Percentiles rank a stretch among this genome's conserved stretches.
Evolutionary conservation across 2,113 vertebrate genomes (phyloP).

Genomic region (Aspidoscelis tigris): DNA sequence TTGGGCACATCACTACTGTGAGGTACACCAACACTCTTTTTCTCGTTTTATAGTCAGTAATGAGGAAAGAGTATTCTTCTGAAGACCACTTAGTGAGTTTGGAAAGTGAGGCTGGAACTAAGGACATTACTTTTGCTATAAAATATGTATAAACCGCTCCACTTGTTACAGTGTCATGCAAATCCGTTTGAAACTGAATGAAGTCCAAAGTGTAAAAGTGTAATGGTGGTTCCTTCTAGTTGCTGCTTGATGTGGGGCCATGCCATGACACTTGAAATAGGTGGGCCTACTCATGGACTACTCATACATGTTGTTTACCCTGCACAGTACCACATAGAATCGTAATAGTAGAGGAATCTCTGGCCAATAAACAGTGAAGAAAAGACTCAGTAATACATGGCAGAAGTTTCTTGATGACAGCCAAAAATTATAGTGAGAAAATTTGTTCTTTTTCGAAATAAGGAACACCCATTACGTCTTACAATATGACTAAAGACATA

Average conservation of each 20-base stretch:
- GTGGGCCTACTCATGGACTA: background rate
- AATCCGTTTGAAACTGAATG: background rate
- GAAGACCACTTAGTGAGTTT: background rate
- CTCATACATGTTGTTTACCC: background rate
- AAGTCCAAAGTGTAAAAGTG: background rate
- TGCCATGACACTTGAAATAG: background rate
- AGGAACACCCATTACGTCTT: constrained; percentile 8
- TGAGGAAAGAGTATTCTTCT: too few species aligned
- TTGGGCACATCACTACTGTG: too few species aligned
- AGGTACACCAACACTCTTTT: background rate
- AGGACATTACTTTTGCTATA: background rate
- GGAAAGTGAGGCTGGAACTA: background rate
- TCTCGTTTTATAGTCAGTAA: background rate
- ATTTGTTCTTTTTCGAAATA: constrained; percentile 63
- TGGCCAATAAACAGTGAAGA: constrained; percentile 20
- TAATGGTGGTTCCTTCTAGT: background rate
- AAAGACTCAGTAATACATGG: constrained; percentile 43
- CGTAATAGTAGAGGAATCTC: constrained; percentile 13
- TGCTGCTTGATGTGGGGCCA: background rate
- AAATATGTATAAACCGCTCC: background rate
- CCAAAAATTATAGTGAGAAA: constrained; percentile 52
- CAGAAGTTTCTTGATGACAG: constrained; percentile 64
- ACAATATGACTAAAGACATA: constrained; percentile 51
- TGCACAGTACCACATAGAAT: background rate
- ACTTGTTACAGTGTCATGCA: background rate